Conservation (phyloP, 1,140 invertebrate genomes). For the Pachypeltis micranthus region DNA sequence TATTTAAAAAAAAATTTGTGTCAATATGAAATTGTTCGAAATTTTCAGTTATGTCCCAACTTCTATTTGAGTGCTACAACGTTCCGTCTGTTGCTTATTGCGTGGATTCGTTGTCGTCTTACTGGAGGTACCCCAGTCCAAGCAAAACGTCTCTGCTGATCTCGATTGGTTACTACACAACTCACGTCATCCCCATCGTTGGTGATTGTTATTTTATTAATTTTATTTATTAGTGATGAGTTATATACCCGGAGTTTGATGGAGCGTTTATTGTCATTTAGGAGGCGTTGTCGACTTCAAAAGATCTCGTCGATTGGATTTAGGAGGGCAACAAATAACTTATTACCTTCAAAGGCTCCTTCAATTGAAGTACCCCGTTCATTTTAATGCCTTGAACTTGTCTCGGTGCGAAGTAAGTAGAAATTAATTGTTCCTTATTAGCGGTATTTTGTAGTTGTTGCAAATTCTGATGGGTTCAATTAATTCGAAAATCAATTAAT, state of each 20-base stretch:
- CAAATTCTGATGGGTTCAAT: no score
- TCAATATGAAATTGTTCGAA: no score
- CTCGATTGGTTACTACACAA: constrained; percentile 75
- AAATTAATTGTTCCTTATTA: background rate
- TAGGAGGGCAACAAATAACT: constrained; percentile 75
- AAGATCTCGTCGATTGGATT: constrained; percentile 68
- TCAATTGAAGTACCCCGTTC: constrained; percentile 87
- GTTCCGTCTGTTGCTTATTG: constrained; percentile 77
- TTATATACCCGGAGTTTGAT: no score
- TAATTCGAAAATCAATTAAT: background rate
- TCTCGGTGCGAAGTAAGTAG: constrained; percentile 62
- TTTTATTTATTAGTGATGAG: background rate
- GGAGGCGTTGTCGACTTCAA: constrained; percentile 54
- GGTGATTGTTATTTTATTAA: background rate
- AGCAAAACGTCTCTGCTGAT: constrained; percentile 46
- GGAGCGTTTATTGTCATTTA: no score
- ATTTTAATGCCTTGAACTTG: constrained; percentile 73
- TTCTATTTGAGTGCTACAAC: constrained; percentile 87
- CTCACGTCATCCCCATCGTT: constrained; percentile 58
- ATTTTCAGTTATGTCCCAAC: constrained; percentile 76
- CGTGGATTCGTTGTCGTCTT: constrained; percentile 59
- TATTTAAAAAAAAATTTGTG: no score
- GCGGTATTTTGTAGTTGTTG: no score
- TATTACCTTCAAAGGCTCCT: constrained; percentile 78
- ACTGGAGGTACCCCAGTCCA: background rate